Evolutionary conservation across 2,113 vertebrate species (phyloP).

Genomic region (Sciurus niger): DNA sequence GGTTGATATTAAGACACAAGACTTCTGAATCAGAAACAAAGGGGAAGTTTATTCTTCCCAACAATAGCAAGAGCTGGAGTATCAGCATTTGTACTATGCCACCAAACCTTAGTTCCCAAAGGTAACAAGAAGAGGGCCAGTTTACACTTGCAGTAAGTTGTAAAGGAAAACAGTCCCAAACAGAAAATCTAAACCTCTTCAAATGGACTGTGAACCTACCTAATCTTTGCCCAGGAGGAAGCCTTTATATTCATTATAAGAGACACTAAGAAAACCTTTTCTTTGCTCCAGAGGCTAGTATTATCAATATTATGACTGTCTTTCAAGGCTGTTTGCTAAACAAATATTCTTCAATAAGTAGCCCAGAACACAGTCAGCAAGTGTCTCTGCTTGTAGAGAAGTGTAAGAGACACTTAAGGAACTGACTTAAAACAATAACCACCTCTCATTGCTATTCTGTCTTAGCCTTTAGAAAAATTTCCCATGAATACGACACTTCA

Average conservation of each 20-base stretch:
- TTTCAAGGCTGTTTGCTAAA: background rate
- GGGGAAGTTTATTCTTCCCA: background rate
- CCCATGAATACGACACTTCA: background rate
- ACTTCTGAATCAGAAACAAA: conserved; percentile 5
- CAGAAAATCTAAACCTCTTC: background rate
- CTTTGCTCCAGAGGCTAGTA: background rate
- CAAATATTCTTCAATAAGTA: conserved; percentile 36
- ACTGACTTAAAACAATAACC: background rate
- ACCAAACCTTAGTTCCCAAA: background rate
- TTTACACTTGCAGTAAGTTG: background rate
- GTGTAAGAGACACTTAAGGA: background rate
- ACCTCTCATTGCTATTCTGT: background rate
- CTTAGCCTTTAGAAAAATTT: background rate
- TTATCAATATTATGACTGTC: background rate
- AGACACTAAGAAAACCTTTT: background rate
- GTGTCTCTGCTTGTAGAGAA: conserved; percentile 11
- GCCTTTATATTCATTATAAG: background rate
- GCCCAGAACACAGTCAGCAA: background rate
- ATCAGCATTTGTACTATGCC: background rate
- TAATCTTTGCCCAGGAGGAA: background rate
- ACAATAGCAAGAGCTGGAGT: background rate
- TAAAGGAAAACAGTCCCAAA: background rate
- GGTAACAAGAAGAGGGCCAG: background rate
- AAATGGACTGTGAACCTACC: background rate
- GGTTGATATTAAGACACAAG: background rate